Evolutionary conservation across 2,888 invertebrate species (phyloP), one percentile per base, ranked within the genome.

Genomic region (Ophonus ardosiacus): DNA sequence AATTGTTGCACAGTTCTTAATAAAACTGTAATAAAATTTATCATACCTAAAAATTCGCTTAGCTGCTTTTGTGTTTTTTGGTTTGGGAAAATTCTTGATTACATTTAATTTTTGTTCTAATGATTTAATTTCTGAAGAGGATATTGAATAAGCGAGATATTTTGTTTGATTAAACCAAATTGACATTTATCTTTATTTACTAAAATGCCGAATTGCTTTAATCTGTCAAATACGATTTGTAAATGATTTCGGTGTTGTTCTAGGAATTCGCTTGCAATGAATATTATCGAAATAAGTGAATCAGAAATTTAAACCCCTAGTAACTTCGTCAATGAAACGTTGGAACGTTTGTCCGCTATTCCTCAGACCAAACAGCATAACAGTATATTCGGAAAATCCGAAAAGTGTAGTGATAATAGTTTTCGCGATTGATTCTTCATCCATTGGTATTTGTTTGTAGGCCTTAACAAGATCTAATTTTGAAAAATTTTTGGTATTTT

Each of bases 281-380:
- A 79, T 6, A 79, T 88, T 88, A 79, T 88, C 88, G 7, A 88
- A 85, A 63, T 88, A 89, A 3, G 78, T 65, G 71, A 86, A 87
- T 7, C 81, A 85, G 31, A 82, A 68, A n/a, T 68, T 51, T 31
- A 82, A 56, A 15, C 71, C 56, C 18, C 57, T 43, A 13, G 21
- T 81, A 3, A 15, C 18, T 24, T 43, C 10, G 21, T 81, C 10
- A 7, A 81, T 65, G 21, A 81, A 81, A 21, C 68, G 43, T 51
- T 81, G 81, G 0, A 81, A 81, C 13, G 51, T 68, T 51, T 81
- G 81, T 18, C 43, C 43, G 10, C 17, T 65, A n/a, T 81, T 81
- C 15, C 81, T 15, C 40, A 65, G 15, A 21, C 65, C 81, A 18
- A 81, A 81, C 8, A 68, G 61, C 51, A 81, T 43, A 10, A 17